Base-by-base conservation (phyloP, 2,113 vertebrate genomes). In the Cheirogaleus medius region DNA sequence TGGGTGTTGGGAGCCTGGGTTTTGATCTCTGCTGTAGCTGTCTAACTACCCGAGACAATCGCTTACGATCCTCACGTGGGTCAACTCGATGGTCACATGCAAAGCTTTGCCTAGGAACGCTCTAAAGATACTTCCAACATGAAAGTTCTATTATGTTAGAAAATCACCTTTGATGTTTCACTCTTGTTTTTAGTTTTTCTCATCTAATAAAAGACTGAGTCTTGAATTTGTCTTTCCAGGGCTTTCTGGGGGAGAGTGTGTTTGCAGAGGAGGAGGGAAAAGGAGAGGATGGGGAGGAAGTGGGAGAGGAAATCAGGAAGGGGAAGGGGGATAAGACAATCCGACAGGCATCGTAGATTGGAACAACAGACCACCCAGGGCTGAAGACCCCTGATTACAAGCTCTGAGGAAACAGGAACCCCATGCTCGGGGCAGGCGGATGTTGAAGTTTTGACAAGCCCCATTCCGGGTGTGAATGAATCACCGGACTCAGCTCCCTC, bases 371-470 rank as follows among this genome's bases (percentile, higher is more conserved):
- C n/a, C 76, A 71, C 66, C 18, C 10, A 10, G 64, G 58, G 49
- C 6, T 64, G 68, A 89, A 84, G 64, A 29, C 54, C n/a, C n/a
- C 39, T 47, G 60, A 74, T 63, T 15, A 47, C 1, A 1, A 0
- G 14, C 71, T 81, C 56, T 56, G 58, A 90, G 94, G 39, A 94
- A 77, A 85, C 81, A 81, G 81, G 91, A 95, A 76, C 29, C 5
- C 54, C 77, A 44, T 1, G 12, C 14, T 1, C 0, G 3, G 44
- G 63, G 10, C 47, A 10, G 54, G 17, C 3, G 1, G 69, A 52
- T 44, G 29, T 21, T 2, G 4, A 44, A 64, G 60, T 15, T n/a
- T 27, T 42, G 27, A 71, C 21, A 37, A 87, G 39, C 8, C 11
- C 37, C 34, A 1, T 27, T 90, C 21, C 81, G 34, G 14, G 21